Conservation (phyloP, 2,797 vertebrate species). For the Sus cebifrons region DNA sequence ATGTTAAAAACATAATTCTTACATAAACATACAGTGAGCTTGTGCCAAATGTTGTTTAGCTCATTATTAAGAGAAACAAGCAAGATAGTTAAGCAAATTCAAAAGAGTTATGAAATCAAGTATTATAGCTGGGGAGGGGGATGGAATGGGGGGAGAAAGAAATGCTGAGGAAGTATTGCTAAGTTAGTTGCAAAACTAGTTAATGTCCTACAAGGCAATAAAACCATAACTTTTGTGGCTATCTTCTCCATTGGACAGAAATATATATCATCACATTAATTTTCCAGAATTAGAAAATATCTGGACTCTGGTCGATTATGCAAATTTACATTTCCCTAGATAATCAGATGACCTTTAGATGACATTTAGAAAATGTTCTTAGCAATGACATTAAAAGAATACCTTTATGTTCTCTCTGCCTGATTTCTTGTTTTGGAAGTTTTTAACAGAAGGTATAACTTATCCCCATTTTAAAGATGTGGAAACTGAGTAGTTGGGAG, state of each 20-base stretch:
- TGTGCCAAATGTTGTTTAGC: slow-evolving; percentile 58
- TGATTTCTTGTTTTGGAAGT: not conserved
- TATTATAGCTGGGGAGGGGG: not conserved
- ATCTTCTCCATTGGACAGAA: not conserved
- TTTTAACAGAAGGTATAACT: not conserved
- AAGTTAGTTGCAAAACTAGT: slow-evolving; percentile 30
- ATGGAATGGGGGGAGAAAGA: not conserved
- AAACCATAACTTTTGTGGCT: not conserved
- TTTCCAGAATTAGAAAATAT: slow-evolving; percentile 15
- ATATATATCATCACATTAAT: not conserved
- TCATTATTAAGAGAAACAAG: slow-evolving; percentile 73
- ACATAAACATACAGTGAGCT: slow-evolving; percentile 54
- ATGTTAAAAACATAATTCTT: slow-evolving; percentile 69
- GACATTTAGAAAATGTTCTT: not conserved
- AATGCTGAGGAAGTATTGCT: not conserved
- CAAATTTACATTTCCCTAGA: not conserved
- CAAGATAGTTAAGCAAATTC: slow-evolving; percentile 28
- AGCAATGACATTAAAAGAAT: not conserved
- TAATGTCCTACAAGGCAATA: not conserved
- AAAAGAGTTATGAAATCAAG: slow-evolving; percentile 43
- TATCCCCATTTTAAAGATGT: not conserved
- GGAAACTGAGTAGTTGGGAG: not conserved
- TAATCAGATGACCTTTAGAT: not conserved
- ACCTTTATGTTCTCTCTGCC: not conserved
- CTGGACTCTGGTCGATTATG: not conserved